These are phyloP conservation scores for Aphodius sticticus DNA, from an alignment of 2,888 invertebrate species.

Conservation along the genomic window DNA sequence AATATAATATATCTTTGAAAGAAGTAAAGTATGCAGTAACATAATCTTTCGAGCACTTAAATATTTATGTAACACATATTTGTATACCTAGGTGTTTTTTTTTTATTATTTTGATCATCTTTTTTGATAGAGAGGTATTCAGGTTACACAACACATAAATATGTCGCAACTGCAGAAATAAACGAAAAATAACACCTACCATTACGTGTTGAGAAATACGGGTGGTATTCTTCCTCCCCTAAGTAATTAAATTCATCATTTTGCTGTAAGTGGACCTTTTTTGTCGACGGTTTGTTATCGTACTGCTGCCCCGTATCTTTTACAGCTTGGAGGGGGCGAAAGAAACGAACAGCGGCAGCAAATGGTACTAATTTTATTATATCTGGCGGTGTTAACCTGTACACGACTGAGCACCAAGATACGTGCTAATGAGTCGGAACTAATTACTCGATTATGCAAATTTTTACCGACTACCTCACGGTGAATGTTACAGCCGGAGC, in stretches of 20 bases:
- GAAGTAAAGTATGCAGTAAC: no score
- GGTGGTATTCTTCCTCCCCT: not conserved
- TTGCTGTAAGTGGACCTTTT: not conserved
- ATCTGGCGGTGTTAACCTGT: not conserved
- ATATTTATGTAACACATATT: no score
- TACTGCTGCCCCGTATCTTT: not conserved
- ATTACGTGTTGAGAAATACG: not conserved
- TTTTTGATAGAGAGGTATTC: no score
- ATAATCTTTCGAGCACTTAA: no score
- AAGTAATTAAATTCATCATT: not conserved
- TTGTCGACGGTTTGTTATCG: slow-evolving; percentile 4
- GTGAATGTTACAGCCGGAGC: no score
- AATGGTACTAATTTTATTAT: not conserved
- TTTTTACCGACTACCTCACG: not conserved
- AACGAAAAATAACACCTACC: not conserved
- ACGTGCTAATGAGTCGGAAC: not conserved
- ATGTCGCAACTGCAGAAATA: no score
- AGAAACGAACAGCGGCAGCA: not conserved
- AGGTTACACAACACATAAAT: no score
- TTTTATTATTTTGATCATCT: no score
- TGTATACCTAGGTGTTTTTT: no score
- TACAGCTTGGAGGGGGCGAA: not conserved
- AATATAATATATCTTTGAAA: no score
- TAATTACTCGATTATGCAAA: not conserved
- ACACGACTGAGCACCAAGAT: not conserved